Evolutionary conservation across 1,140 invertebrate genomes (phyloP), one percentile per base, ranked within the genome.

Genomic region (Heliconius hewitsoni): DNA sequence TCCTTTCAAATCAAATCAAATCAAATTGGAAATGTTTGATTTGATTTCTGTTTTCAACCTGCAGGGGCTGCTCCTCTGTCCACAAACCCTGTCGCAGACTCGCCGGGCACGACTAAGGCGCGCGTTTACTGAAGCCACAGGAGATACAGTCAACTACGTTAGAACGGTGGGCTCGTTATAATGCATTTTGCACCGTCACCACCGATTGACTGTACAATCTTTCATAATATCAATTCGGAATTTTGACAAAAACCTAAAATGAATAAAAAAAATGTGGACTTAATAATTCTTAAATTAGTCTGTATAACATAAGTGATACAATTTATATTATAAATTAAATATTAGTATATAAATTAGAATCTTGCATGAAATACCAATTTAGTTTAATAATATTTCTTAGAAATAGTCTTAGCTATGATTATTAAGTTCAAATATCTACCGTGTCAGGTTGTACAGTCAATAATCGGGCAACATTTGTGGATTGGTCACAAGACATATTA

Each of bases 121-220:
- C 90, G 97, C 97, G 87, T 97, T 97, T 95, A 98, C 97, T 92
- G 97, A 98, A 95, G 97, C 97, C 88, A 97, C 97, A 87, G 96
- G 97, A 94, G 97, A 98, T 95, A 97, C 97, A 90, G 96, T 98
- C 95, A 96, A 96, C 96, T 97, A 97, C 96, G 97, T 97, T 95
- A 97, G 97, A 97, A 97, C 97, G 97, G 97, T 98, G 96, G 96
- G 93, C 87, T 87, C 86, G 84, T 85, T 85, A 84, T 81, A 89
- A 88, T 90, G 82, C 82, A 91, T 91, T 88, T 85, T 90, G 90
- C 91, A 94, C 90, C 84, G 87, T 85, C 85, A 87, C 74, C 81
- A 84, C 81, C 80, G 84, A 77, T 77, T 89, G 91, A 90, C 89
- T 94, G 91, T 92, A 94, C 92, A 94, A 93, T 89, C 84, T 86